These are phyloP conservation scores for Zeus faber DNA, from an alignment of 2,113 vertebrate genomes.

Conservation along the genomic window DNA sequence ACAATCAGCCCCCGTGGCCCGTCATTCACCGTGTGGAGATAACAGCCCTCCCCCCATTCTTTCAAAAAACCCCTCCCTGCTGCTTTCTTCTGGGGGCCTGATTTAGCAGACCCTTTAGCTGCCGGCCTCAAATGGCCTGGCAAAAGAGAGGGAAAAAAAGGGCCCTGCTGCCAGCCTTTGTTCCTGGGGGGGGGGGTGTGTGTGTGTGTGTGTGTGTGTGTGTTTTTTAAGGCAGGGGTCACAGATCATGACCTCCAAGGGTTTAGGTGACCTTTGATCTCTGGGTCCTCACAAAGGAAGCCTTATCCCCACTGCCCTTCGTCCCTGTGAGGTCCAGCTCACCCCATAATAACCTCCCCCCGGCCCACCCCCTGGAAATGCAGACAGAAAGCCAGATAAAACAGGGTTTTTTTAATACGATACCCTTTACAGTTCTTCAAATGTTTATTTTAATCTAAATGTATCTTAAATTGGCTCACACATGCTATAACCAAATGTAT, in stretches of 20 bases:
- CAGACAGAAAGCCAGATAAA: conserved; percentile 56
- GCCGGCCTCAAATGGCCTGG: conserved; percentile 39
- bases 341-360: conserved; percentile 45
- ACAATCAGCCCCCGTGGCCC: neutral
- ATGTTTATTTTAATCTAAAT: too few species aligned
- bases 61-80: conserved; percentile 14
- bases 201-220: conserved; percentile 22
- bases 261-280: conserved; percentile 66
- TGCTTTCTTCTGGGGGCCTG: conserved; percentile 29
- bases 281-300: conserved; percentile 57
- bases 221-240: conserved; percentile 54
- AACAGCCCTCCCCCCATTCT: conserved; percentile 4
- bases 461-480: too few species aligned
- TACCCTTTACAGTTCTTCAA: too few species aligned
- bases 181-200: conserved; percentile 42
- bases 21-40: conserved; percentile 7
- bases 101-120: conserved; percentile 58
- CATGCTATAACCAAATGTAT: too few species aligned
- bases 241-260: conserved; percentile 58
- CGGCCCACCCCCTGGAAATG: neutral
- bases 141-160: conserved; percentile 41
- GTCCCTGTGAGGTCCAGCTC: conserved; percentile 66
- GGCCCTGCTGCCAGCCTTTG: conserved; percentile 54
- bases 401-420: too few species aligned
- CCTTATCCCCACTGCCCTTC: conserved; percentile 43